Evolutionary conservation across 1,140 invertebrate species (phyloP), one percentile per base, ranked within the genome.

Genomic region (Brachionus paranguensis): DNA sequence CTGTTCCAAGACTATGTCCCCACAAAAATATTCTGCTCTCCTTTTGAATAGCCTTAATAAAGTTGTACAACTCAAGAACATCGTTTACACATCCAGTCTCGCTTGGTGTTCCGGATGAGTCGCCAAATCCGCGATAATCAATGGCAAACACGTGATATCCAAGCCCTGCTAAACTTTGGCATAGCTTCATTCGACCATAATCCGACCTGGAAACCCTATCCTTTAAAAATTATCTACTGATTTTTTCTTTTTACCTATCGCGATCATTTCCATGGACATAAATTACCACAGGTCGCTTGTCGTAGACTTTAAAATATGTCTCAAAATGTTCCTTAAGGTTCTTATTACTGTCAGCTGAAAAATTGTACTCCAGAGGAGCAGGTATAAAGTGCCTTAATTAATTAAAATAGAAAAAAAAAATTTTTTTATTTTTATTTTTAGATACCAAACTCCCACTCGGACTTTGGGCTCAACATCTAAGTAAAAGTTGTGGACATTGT

Each of bases 71-170:
- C 65, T 29, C 20, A 17, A 83, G 29, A n/a, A 83, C 81, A 72
- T 83, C 81, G 14, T 83, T 68, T 17, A 83, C 81, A 27, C 43
- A 37, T 89, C 89, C 95, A 86, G 92, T 91, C 90, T 97, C 96
- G 10, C 93, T 93, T 14, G 95, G 95, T 5, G 91, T 91, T 0
- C 96, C 96, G 86, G 95, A 93, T 60, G 95, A 97, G n/a, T 95
- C 90, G 2, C 96, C 96, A 91, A 96, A 98, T 0, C 96, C 96
- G 87, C 96, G 91, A 86, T 97, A 98, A 87, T 98, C 96, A n/a
- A 97, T 91, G 91, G 97, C 92, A 33, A 97, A 88, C 85, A 97
- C 91, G 88, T 97, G 64, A 20, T 50, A 45, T 5, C 81, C 81
- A 29, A 83, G 60, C 7, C 24, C 12, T 24, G 45, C 27, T n/a